phyloP scores from a whole-genome alignment of 2,888 invertebrate species.

The Drosophila borborema region DNA sequence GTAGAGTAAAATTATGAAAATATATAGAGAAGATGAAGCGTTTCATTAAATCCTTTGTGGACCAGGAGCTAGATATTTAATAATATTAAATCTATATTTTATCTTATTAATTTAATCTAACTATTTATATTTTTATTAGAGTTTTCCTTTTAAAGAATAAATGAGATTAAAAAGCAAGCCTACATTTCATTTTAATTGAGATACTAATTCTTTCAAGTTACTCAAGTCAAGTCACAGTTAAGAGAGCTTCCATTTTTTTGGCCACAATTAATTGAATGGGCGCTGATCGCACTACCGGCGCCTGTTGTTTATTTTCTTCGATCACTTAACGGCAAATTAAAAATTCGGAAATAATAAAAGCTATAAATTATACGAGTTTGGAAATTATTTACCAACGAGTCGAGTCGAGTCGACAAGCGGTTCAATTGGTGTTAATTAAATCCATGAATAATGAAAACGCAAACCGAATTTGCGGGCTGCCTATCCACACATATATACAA shows the following conservation, averaged over 20 bases:
- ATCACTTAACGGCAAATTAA: slow-evolving; percentile 72
- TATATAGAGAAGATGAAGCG: background rate
- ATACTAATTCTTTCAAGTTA: background rate
- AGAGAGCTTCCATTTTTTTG: slow-evolving; percentile 13
- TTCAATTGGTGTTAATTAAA: slow-evolving; percentile 86
- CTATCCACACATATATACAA: background rate
- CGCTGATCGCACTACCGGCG: slow-evolving; percentile 21
- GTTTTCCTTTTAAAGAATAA: background rate
- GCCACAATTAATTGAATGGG: slow-evolving; percentile 28
- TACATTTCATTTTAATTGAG: no score
- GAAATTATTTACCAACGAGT: slow-evolving; percentile 72
- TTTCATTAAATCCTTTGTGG: background rate
- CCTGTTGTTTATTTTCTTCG: slow-evolving; percentile 33
- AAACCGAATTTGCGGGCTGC: slow-evolving; percentile 63
- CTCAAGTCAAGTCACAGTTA: background rate
- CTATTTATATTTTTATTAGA: background rate
- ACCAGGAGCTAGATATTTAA: no score
- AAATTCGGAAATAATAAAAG: slow-evolving; percentile 55
- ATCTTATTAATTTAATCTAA: background rate
- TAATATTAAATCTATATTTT: background rate
- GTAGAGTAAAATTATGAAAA: background rate
- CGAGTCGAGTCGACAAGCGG: slow-evolving; percentile 82
- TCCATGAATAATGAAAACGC: slow-evolving; percentile 82
- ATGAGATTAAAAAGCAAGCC: background rate
- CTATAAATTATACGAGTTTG: slow-evolving; percentile 71